Percentiles rank a stretch among this genome's conserved stretches.
These are phyloP conservation scores for Erebia aethiops DNA, from an alignment of 2,888 invertebrate species.

Conservation along the genomic window DNA sequence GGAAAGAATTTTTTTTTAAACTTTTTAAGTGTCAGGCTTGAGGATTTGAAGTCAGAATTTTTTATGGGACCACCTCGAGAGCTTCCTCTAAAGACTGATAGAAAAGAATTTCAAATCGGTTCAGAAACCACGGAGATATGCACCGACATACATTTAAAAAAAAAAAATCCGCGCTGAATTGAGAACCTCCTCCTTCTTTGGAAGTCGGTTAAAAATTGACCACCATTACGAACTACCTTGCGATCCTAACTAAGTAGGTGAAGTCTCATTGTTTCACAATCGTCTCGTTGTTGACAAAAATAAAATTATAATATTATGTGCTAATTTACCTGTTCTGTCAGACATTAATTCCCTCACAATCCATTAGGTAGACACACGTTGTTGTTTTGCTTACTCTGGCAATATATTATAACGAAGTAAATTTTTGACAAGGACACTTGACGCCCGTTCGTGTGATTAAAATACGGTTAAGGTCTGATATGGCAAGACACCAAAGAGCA, in stretches of 20 bases:
- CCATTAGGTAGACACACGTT: slow-evolving; percentile 21
- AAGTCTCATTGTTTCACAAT: not conserved
- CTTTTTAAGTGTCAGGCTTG: too few species aligned
- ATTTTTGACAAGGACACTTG: not conserved
- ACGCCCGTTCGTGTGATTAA: not conserved
- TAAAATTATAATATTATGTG: not conserved
- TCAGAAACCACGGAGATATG: too few species aligned
- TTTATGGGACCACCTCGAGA: too few species aligned
- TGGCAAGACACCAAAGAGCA: not conserved
- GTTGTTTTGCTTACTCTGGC: not conserved
- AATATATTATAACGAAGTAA: slow-evolving; percentile 7
- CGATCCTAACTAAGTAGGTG: not conserved
- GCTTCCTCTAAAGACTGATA: too few species aligned
- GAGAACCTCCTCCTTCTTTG: too few species aligned
- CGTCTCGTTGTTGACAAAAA: too few species aligned
- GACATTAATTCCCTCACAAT: slow-evolving; percentile 18
- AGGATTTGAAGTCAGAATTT: too few species aligned
- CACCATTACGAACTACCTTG: not conserved
- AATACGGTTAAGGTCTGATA: not conserved
- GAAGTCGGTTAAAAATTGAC: too few species aligned
- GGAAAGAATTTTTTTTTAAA: too few species aligned
- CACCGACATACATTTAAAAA: too few species aligned
- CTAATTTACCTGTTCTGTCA: slow-evolving; percentile 7
- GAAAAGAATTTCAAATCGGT: too few species aligned
- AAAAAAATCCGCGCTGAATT: too few species aligned